Evolutionary conservation across 1,140 invertebrate species (phyloP).

Genomic region (Amyelois transitella): DNA sequence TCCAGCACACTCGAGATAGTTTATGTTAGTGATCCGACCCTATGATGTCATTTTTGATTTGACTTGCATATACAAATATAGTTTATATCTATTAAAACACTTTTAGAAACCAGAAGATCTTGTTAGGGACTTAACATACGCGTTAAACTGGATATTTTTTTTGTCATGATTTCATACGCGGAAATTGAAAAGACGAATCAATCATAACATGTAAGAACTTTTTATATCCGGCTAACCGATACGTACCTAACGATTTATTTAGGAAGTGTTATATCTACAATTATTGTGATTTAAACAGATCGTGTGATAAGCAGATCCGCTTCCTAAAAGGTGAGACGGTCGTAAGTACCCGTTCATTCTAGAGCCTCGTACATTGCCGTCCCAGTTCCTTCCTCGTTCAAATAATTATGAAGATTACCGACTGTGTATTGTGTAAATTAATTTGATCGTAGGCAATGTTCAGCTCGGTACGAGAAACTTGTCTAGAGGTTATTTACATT

Average conservation of each 20-base stretch:
- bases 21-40: neutral
- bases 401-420: slow-evolving; percentile 10
- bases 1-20: too few species aligned
- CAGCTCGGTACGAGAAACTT: slow-evolving; percentile 33
- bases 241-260: slow-evolving; percentile 19
- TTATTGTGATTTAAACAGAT: slow-evolving; percentile 45
- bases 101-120: neutral
- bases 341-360: slow-evolving; percentile 10
- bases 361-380: slow-evolving; percentile 30
- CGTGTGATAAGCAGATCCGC: slow-evolving; percentile 43
- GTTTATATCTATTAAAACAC: neutral
- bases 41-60: neutral
- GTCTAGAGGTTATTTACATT: slow-evolving; percentile 69
- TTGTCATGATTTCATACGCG: slow-evolving; percentile 59
- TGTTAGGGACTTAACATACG: slow-evolving; percentile 10
- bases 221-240: slow-evolving; percentile 39
- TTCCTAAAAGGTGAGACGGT: slow-evolving; percentile 33
- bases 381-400: slow-evolving; percentile 12
- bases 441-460: slow-evolving; percentile 25
- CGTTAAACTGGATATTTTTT: slow-evolving; percentile 24
- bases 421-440: slow-evolving; percentile 28
- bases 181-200: slow-evolving; percentile 32
- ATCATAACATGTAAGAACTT: slow-evolving; percentile 10
- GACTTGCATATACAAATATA: neutral
- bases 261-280: slow-evolving; percentile 48